Percentiles rank a stretch among this genome's conserved stretches.
Evolutionary conservation across 2,888 invertebrate species (phyloP).

Genomic region (Aproaerema taeniolella): DNA sequence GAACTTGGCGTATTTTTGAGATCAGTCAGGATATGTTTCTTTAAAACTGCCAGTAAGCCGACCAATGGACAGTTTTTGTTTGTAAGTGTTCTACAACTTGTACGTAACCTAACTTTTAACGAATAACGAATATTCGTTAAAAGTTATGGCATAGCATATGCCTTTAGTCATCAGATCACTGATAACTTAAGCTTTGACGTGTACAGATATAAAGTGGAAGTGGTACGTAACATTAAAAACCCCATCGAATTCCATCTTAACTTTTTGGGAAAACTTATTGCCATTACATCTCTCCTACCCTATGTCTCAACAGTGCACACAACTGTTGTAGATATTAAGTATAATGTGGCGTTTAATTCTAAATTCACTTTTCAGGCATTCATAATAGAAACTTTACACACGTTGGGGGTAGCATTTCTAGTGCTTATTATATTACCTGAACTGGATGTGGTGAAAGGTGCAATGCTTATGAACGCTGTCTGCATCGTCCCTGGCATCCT

Average conservation of each 20-base stretch:
- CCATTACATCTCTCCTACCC: too few species aligned
- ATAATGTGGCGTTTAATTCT: too few species aligned
- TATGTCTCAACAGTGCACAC: too few species aligned
- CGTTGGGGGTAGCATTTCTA: constrained; percentile 86
- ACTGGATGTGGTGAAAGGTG: constrained; percentile 87
- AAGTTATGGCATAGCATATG: too few species aligned
- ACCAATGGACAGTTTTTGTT: constrained; percentile 70
- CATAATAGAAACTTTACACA: constrained; percentile 86
- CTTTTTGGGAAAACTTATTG: too few species aligned
- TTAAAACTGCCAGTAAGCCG: constrained; percentile 82
- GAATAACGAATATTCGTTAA: too few species aligned
- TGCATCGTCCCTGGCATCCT: constrained; percentile 89
- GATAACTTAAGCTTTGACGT: too few species aligned
- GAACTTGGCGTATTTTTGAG: constrained; percentile 86
- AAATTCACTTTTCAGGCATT: constrained; percentile 70
- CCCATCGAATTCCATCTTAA: too few species aligned
- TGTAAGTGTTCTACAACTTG: constrained; percentile 71
- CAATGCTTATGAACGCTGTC: constrained; percentile 90
- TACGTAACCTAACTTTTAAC: background rate
- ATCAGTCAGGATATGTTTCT: constrained; percentile 83
- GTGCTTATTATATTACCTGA: constrained; percentile 87
- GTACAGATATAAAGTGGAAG: too few species aligned
- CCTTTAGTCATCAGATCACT: too few species aligned
- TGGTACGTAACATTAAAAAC: too few species aligned
- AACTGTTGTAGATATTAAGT: too few species aligned